A percentile compares a stretch with the other conserved stretches of the same genome.
Conservation (phyloP, 2,113 vertebrate genomes). For the Tringa solitaria region DNA sequence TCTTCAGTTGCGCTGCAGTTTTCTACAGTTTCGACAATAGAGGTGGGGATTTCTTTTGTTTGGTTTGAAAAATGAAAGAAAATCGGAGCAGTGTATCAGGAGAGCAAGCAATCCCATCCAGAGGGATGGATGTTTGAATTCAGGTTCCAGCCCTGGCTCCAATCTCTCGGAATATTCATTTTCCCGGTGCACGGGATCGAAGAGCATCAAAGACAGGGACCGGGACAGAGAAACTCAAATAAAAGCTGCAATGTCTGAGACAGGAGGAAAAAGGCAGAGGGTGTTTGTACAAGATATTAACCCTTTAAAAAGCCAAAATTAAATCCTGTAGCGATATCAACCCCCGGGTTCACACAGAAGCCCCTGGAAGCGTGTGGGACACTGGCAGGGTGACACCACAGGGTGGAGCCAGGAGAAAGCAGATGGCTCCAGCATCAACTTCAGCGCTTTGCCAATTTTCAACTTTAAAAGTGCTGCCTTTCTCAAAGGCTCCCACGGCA, state of each 20-base stretch:
- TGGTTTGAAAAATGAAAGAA: neutral
- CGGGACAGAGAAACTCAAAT: fast-evolving
- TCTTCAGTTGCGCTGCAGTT: neutral
- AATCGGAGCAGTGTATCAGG: neutral
- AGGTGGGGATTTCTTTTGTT: neutral
- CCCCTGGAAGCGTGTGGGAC: neutral
- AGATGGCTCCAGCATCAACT: neutral
- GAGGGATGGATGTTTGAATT: neutral
- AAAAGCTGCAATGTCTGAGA: too few species aligned
- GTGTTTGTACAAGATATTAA: fast-evolving
- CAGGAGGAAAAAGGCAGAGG: neutral
- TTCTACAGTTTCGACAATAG: too few species aligned
- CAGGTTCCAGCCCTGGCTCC: neutral
- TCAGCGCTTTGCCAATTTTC: neutral
- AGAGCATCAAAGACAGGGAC: neutral
- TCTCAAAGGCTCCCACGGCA: fast-evolving
- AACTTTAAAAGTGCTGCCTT: neutral
- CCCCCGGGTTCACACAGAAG: fast-evolving
- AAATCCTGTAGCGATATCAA: fast-evolving
- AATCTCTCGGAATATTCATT: neutral
- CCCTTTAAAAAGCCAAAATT: neutral
- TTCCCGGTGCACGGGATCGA: fast-evolving
- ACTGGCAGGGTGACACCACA: constrained; percentile 9
- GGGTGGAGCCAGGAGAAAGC: constrained; percentile 40
- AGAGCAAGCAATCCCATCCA: neutral